Percentiles rank a stretch among this genome's conserved stretches.
Conservation (phyloP, 2,888 invertebrate genomes). For the Hypercompe scribonia region DNA sequence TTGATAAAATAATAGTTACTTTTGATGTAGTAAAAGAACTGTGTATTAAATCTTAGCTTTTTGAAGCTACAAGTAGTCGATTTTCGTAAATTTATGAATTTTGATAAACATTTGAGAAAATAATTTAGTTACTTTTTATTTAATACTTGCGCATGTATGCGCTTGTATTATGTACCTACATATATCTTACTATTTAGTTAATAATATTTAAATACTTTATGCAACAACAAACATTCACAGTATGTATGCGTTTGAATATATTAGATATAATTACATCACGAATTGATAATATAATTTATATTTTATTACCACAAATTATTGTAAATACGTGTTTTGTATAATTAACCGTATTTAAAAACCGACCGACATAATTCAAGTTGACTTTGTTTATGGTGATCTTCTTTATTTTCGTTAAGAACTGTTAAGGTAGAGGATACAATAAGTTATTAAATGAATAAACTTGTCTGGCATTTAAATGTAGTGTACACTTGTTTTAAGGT, state of each 20-base stretch:
- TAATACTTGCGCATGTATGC: neutral
- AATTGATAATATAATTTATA: neutral
- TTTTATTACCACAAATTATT: neutral
- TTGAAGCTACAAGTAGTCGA: neutral
- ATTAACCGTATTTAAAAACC: neutral
- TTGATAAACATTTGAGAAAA: neutral
- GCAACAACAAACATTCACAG: neutral
- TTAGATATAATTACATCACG: neutral
- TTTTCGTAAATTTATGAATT: neutral
- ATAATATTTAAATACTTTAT: neutral
- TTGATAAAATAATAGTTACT: conserved; percentile 14
- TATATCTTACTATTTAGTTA: neutral
- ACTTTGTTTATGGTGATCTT: neutral
- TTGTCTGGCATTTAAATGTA: too few relatives aligned
- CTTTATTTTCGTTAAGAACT: neutral
- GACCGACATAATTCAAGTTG: neutral
- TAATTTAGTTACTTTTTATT: neutral
- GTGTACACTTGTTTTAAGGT: too few relatives aligned
- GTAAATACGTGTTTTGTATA: neutral
- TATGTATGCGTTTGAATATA: neutral
- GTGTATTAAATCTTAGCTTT: neutral
- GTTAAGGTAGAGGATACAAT: neutral
- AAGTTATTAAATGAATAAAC: neutral
- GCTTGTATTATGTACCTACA: too few relatives aligned
- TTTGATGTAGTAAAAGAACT: neutral